Evolutionary conservation across 2,113 vertebrate genomes (phyloP).

Genomic region (Carlito syrichta): DNA sequence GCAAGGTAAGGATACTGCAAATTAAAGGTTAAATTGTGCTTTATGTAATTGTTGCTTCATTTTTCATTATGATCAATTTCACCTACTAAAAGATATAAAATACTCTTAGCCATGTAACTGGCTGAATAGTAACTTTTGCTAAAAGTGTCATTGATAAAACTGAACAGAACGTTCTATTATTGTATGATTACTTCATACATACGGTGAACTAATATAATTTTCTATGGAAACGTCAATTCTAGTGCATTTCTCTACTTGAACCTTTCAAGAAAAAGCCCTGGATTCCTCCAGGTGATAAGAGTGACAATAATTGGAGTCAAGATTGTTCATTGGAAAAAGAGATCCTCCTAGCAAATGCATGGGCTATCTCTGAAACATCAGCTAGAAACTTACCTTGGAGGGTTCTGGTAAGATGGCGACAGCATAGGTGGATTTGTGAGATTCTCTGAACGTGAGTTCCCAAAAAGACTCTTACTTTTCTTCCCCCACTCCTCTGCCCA

Average conservation of each 20-base stretch:
- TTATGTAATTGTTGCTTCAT: background rate
- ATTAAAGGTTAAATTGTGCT: background rate
- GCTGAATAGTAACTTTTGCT: background rate
- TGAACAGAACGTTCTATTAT: background rate
- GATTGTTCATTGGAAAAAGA: background rate
- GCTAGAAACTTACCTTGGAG: background rate
- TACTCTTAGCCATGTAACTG: background rate
- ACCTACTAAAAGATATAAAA: background rate
- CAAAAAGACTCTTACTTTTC: no score
- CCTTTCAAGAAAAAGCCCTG: background rate
- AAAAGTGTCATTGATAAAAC: background rate
- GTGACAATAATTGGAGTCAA: background rate
- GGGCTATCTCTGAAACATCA: background rate
- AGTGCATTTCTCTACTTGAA: background rate
- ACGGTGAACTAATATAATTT: background rate
- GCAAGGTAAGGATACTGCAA: background rate
- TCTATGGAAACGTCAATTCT: background rate
- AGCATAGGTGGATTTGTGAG: no score
- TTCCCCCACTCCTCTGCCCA: no score
- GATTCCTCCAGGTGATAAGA: rapidly evolving
- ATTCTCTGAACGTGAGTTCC: no score
- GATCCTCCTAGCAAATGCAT: background rate
- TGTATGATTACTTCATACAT: background rate
- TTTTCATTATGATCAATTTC: background rate
- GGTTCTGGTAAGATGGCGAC: no score